Base-by-base conservation (phyloP, 1,140 invertebrate species). In the Zaprionus inermis region DNA sequence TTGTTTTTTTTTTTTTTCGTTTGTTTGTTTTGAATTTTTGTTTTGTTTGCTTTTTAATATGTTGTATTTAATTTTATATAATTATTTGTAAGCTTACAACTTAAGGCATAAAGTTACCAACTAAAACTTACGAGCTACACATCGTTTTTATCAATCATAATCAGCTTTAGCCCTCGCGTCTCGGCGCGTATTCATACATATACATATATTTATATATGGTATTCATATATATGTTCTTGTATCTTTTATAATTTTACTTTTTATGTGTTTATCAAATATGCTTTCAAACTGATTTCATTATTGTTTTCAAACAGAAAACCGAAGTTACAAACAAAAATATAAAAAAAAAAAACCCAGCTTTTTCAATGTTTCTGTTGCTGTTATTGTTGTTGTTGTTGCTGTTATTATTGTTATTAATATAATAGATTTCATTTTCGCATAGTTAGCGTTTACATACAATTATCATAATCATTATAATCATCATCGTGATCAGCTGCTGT, bases 1-100 rank as follows among this genome's bases (percentile, higher is more conserved):
- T 81, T 78, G 22, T 68, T 59, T 76, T 79, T 73, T 66, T 61
- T 63, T 73, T 75, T 71, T 51, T 79, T 82, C 67, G 74, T 82
- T 72, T 41, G n/a, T 79, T 86, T 71, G 78, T 85, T 78, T 79
- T 81, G 58, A 44, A 67, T 72, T 63, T 49, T 76, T 72, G 57
- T 69, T 73, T 86, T 86, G 68, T 88, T 86, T 82, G 79, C 79
- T 86, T 88, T 88, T 86, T 75, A 86, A 86, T 86, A 88, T 86
- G 83, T 88, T 84, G 78, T 88, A 79, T 91, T 90, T 90, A 91
- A 78, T 79, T 79, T 84, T 68, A 91, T 81, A 79, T 79, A 80
- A 81, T 86, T 90, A 81, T 70, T 81, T 86, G 69, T 91, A 91
- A 91, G 88, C 88, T 90, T 91, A 91, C 80, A 91, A 91, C 88